Base-by-base conservation (phyloP, 1,140 invertebrate species). In the Eurosta solidaginis region DNA sequence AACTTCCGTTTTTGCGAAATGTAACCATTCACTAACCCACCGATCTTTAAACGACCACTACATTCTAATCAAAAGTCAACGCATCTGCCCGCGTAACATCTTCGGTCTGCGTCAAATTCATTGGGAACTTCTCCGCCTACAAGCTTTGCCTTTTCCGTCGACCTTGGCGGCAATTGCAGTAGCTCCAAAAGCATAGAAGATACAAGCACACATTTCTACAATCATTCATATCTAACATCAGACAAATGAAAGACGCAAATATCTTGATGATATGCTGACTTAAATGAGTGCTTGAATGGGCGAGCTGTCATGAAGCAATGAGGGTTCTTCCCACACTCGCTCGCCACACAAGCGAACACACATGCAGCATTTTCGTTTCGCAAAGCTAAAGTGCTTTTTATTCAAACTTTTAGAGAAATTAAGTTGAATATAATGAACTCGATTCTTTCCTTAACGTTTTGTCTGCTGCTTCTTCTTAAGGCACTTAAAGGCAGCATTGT, bases 401-500 rank as follows among this genome's bases (percentile, higher is more conserved):
- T 68, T 29, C 33, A 68, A 68, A 68, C 59, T 68, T 68, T n/a
- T 36, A 68, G 36, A 68, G 29, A 40, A 68, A 68, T 68, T 68
- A 68, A 68, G 59, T 68, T 68, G 36, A 68, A 68, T 68, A 68
- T 68, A 68, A 68, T 68, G 59, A 68, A 68, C 59, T 68, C 59
- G 33, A 68, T 68, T 68, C 59, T 68, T 68, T 33, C 54, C n/a
- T 33, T 29, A 27, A n/a, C 59, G 29, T 20, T 9, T 1, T n/a
- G 54, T 9, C 29, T 0, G 10, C 54, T 63, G 36, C 40, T 29
- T 68, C 33, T 68, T n/a, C n/a, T n/a, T n/a, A n/a, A n/a, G 22
- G 33, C 59, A 36, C 59, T 68, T 40, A 68, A 33, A 17, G 59
- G 9, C 14, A 22, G 9, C 14, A 22, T 2, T 20, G 5, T 68